Evolutionary conservation across 2,797 vertebrate genomes (phyloP).

Genomic region (Anas georgica): DNA sequence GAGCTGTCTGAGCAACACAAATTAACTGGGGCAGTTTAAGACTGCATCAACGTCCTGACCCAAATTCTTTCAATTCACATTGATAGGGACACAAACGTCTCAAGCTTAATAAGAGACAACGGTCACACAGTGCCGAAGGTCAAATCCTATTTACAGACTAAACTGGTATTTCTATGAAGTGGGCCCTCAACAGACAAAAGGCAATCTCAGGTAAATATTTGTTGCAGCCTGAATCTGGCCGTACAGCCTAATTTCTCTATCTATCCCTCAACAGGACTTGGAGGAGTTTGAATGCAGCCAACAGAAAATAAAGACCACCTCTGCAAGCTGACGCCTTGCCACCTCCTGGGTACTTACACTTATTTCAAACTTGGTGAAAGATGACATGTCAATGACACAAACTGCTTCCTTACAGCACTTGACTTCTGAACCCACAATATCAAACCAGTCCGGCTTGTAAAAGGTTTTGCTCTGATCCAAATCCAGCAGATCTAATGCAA

Average conservation of each 20-base stretch:
- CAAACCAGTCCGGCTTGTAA: slow-evolving; percentile 99
- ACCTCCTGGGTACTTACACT: slow-evolving; percentile 85
- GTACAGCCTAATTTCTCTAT: neutral
- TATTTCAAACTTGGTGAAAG: slow-evolving; percentile 98
- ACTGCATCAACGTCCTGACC: neutral
- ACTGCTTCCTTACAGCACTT: slow-evolving; percentile 98
- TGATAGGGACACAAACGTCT: neutral
- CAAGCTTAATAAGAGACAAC: rapidly evolving
- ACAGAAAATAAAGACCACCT: neutral
- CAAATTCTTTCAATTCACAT: neutral
- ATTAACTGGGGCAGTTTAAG: neutral
- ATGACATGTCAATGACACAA: slow-evolving; percentile 98
- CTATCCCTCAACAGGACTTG: neutral
- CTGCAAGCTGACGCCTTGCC: neutral
- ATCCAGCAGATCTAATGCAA: slow-evolving; percentile 86
- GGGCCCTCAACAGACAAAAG: neutral
- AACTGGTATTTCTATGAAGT: neutral
- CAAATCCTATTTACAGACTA: neutral
- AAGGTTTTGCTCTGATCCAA: slow-evolving; percentile 98
- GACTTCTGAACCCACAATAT: slow-evolving; percentile 95
- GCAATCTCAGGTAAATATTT: neutral
- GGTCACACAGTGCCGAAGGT: neutral
- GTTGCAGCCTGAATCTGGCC: neutral
- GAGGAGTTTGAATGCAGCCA: neutral
- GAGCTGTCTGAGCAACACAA: neutral